Evolutionary conservation across 2,888 invertebrate genomes (phyloP).

Genomic region (Acleris laterana): DNA sequence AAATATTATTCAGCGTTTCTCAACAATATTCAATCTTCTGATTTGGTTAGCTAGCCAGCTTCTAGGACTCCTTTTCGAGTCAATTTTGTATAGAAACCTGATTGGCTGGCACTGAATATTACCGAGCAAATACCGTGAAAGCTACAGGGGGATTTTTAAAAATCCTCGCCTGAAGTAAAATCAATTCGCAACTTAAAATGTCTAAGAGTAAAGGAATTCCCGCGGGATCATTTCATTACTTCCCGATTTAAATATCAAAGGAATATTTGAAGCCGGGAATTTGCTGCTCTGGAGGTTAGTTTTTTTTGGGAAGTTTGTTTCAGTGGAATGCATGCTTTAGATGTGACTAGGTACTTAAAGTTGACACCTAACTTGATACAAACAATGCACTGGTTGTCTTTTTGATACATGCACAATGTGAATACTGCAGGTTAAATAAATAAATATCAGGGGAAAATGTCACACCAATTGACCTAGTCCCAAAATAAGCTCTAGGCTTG

Average conservation of each 20-base stretch:
- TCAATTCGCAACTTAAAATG: constrained; percentile 32
- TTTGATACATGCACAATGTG: too few species aligned
- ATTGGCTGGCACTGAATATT: too few species aligned
- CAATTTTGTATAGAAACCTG: too few species aligned
- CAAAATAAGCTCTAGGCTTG: too few species aligned
- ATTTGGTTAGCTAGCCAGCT: constrained; percentile 19
- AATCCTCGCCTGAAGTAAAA: constrained; percentile 15
- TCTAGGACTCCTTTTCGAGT: too few species aligned
- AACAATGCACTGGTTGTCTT: too few species aligned
- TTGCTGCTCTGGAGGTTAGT: constrained; percentile 3
- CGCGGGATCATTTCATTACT: constrained; percentile 65
- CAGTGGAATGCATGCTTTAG: too few species aligned
- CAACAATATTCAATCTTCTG: constrained; percentile 23
- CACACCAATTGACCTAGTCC: too few species aligned
- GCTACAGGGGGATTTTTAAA: constrained; percentile 25
- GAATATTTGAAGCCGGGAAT: constrained; percentile 54
- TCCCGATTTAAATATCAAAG: constrained; percentile 73
- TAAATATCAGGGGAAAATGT: too few species aligned
- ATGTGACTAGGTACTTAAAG: too few species aligned
- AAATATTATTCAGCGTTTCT: constrained; percentile 19
- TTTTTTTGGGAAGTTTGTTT: not conserved
- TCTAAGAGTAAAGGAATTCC: constrained; percentile 40
- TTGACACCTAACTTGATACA: too few species aligned
- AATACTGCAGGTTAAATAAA: too few species aligned
- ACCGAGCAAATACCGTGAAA: constrained; percentile 12